A percentile compares a stretch with the other conserved stretches of the same genome.
Conservation (phyloP, 2,113 vertebrate genomes). For the Hippopotamus amphibius region DNA sequence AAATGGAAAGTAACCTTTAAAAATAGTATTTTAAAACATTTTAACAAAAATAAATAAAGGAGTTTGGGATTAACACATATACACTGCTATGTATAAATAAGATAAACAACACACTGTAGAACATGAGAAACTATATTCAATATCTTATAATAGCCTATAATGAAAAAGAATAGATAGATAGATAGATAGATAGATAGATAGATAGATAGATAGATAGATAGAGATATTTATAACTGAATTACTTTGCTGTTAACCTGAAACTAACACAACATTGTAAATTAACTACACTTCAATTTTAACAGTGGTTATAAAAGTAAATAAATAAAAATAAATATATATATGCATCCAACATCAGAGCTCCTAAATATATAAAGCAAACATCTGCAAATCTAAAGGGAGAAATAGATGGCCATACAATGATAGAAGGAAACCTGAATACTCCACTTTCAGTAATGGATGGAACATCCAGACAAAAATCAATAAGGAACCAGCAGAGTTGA, state of each 20-base stretch:
- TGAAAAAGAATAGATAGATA: not conserved
- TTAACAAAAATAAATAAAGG: not conserved
- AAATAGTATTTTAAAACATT: too few relatives aligned
- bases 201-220: too few relatives aligned
- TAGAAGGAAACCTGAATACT: not conserved
- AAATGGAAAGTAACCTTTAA: not conserved
- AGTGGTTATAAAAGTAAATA: not conserved
- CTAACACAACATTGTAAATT: not conserved
- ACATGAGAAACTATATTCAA: not conserved
- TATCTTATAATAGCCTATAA: not conserved
- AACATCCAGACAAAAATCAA: not conserved
- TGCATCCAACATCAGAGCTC: not conserved
- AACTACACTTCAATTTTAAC: not conserved
- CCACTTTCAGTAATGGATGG: not conserved
- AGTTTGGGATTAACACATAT: not conserved
- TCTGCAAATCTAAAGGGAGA: not conserved
- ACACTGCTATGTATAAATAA: not conserved
- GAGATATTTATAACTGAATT: not conserved
- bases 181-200: too few relatives aligned
- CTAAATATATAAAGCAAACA: not conserved
- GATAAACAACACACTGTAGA: not conserved
- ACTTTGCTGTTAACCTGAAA: not conserved
- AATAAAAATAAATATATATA: too few relatives aligned
- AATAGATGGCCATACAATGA: not conserved
- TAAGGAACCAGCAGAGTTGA: not conserved